Percentiles rank a stretch among this genome's conserved stretches.
Evolutionary conservation across 2,797 vertebrate species (phyloP).

Genomic region (Miichthys miiuy): DNA sequence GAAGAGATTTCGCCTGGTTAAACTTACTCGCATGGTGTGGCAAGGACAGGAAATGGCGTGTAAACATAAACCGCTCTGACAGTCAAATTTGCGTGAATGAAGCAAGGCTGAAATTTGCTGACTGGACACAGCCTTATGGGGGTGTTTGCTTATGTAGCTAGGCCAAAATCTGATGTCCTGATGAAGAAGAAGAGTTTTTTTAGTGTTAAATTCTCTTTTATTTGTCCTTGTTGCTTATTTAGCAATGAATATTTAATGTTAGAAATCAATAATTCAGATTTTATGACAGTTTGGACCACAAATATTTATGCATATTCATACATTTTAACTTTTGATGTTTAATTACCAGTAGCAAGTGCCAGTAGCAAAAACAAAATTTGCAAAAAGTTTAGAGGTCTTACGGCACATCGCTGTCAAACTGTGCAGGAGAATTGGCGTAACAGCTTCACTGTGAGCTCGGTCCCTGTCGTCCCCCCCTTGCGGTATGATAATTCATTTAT

Average conservation of each 20-base stretch:
- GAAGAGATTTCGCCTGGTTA: not conserved
- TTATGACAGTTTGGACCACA: not conserved
- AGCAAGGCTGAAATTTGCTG: no score
- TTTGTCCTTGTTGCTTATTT: no score
- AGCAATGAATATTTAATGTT: not conserved
- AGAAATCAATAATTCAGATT: not conserved
- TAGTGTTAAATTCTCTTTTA: no score
- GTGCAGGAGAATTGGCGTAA: slow-evolving; percentile 7
- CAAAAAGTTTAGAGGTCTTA: not conserved
- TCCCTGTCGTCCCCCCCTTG: not conserved
- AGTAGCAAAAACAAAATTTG: not conserved
- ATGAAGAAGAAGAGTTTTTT: no score
- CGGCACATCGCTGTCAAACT: not conserved
- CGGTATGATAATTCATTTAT: slow-evolving; percentile 29
- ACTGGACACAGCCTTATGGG: no score
- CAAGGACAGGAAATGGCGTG: no score
- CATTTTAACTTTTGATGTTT: not conserved
- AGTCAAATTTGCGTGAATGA: no score
- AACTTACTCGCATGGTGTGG: no score
- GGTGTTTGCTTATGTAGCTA: not conserved
- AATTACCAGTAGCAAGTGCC: not conserved
- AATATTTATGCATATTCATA: not conserved
- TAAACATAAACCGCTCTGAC: no score
- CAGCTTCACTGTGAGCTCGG: not conserved
- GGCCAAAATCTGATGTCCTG: no score